Evolutionary conservation across 1,140 invertebrate genomes (phyloP), one percentile per base, ranked within the genome.

Genomic region (Pemphigus obesinymphae): DNA sequence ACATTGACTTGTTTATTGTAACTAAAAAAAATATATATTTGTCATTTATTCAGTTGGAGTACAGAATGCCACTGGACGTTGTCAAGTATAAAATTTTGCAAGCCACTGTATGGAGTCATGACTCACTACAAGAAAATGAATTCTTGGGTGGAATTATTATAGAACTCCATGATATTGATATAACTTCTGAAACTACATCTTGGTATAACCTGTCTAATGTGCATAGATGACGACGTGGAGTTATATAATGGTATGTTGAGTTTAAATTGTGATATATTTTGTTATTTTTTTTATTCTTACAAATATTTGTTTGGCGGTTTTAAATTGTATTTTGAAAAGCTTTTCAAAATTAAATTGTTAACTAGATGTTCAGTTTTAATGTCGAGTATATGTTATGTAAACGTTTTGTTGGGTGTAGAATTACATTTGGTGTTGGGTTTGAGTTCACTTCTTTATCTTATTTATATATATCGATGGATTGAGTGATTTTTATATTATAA

Each of bases 51-150:
- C 85, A 96, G 94, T 88, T 97, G 85, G 94, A 96, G 85, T 98
- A 97, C 85, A 90, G 94, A 83, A 91, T 97, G 88, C 91, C 94
- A 2, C 85, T 96, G 58, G 94, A 97, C 75, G 91, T 94, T 45
- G 90, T 98, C 3, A 90, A 91, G 84, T 88, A 90, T 76, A 90
- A 93, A 75, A 91, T 89, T 7, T 88, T 98, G 20, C 94, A 97
- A 88, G 95, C 97, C 0, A 97, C 96, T 0, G 93, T 98, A 20
- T 98, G 96, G 96, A 94, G 96, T 86, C 94, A 97, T 86, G 96
- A 97, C 87, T 91, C 94, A 17, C 87, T 99, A n/a, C 95, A 96
- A 86, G 96, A 97, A 87, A 98, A 98, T 88, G 94, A 95, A 87
- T 96, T 97, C 87, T 89, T 98, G 0, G 97, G 97, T 40, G 95